Evolutionary conservation across 1,140 invertebrate species (phyloP), one percentile per base, ranked within the genome.

Genomic region (Diplogasteroides magnus): DNA sequence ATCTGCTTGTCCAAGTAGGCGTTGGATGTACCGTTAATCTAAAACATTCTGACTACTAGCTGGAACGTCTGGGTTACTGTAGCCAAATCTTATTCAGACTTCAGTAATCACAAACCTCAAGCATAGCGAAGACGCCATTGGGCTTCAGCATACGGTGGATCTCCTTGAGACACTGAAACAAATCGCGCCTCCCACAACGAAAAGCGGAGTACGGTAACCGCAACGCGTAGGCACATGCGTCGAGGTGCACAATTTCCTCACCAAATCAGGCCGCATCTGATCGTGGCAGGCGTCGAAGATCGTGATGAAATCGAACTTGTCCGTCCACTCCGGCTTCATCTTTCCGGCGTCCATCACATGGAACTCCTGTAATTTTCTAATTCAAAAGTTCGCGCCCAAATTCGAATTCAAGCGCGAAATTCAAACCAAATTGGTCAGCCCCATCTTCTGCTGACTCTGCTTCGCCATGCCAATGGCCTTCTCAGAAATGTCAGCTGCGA

Each of bases 231-330:
- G n/a, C n/a, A n/a, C n/a, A n/a, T n/a, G n/a, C n/a, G n/a, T n/a
- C n/a, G n/a, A n/a, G n/a, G n/a, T n/a, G n/a, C 37, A 48, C 6
- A 48, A 48, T 48, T 19, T 48, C 6, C 19, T 48, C 37, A 78
- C 77, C 74, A 79, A 66, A 67, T 78, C 77, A 0, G 77, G 77
- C 15, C 77, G 61, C 19, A 56, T 59, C 56, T 78, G 77, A 68
- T 78, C 77, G 61, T 79, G 77, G 64, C 77, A 79, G 14, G 77
- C 77, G 62, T 78, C 77, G 68, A 78, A 78, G 25, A 79, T 78
- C 31, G 73, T 60, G 3, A 78, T 73, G 60, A 73, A 71, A 32
- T 78, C 76, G 57, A 80, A 78, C 6, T 65, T 68, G 29, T 76
- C 62, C 0, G 58, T 72, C 77, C 77, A 78, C n/a, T 69, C 61